Evolutionary conservation across 2,797 vertebrate species (phyloP).

Genomic region (Eutrigla gurnardus): DNA sequence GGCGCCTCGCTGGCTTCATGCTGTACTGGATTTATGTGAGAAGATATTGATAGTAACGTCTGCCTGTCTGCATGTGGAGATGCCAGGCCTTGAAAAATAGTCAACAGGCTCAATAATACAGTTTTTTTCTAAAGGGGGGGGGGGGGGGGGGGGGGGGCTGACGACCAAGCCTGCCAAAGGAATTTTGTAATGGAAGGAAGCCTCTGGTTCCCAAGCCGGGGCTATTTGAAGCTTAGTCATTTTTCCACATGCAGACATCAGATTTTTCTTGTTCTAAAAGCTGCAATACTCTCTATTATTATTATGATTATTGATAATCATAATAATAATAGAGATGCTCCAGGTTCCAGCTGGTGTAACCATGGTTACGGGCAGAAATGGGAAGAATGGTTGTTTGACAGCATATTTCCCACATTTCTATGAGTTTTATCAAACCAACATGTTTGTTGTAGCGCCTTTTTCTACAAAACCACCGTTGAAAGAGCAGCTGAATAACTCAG

Average conservation of each 20-base stretch:
- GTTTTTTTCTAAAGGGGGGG: constrained; percentile 1
- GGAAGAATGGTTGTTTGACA: neutral
- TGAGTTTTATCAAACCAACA: constrained; percentile 29
- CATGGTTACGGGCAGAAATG: neutral
- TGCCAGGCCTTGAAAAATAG: constrained; percentile 31
- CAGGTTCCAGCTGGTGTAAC: neutral
- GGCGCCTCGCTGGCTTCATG: constrained; percentile 1
- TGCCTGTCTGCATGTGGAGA: constrained; percentile 16
- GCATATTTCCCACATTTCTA: constrained; percentile 23
- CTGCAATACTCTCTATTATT: neutral
- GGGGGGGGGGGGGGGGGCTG: neutral
- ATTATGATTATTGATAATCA: too few species aligned
- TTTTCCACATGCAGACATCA: constrained; percentile 12
- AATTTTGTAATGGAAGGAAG: constrained; percentile 38
- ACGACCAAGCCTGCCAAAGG: constrained; percentile 22
- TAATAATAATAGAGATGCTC: neutral
- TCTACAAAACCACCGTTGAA: constrained; percentile 38
- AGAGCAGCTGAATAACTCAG: neutral
- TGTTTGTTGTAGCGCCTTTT: constrained; percentile 16
- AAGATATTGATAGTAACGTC: constrained; percentile 12
- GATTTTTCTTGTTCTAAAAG: neutral
- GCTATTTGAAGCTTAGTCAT: constrained; percentile 20
- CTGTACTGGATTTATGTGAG: constrained; percentile 23
- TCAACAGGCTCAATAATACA: constrained; percentile 26
- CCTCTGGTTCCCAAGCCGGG: constrained; percentile 28